Base-by-base conservation (phyloP, 2,797 vertebrate species). In the Takifugu rubripes region DNA sequence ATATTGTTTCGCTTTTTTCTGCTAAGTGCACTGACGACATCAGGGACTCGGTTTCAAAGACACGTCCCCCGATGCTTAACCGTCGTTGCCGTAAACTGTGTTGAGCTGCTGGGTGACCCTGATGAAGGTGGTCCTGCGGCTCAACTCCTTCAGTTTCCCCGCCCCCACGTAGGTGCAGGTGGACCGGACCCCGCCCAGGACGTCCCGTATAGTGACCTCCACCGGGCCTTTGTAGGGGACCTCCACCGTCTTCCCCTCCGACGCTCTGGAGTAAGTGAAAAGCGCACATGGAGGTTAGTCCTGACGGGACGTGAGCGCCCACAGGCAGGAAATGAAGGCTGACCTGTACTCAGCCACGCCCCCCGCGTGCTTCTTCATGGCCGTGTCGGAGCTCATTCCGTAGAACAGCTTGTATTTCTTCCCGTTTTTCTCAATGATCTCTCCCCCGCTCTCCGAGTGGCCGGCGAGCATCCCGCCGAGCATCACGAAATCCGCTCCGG, bases 401-500 rank as follows among this genome's bases (percentile, higher is more conserved):
- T 97, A 97, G 75, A 97, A 97, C 49, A 95, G 86, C 70, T 95
- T 95, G 84, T 92, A 95, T 66, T 94, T 93, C 79, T 92, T 92
- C 63, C 94, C 94, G 1, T 89, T 88, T 68, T 92, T 94, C 86
- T 94, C 92, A 0, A 94, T 93, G 61, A 88, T 70, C 54, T 95
- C 92, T 0, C 95, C 94, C 0, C 93, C 85, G 12, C 92, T 93
- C 62, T 97, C 93, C 0, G 71, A 82, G 86, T 97, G 95, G n/a
- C 95, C 95, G 0, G 95, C 93, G 43, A 97, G 84, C 95, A 97
- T 96, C 6, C 95, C 95, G 1, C 95, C 95, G 56, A 96, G 87
- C 95, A 97, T 96, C 68, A 97, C 94, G 36, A 95, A 97, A 83
- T 97, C 95, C 0, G 94, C 95, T 1, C 95, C 95, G 0, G 95